These are phyloP conservation scores for Pipistrellus pipistrellus DNA, from an alignment of 2,797 vertebrate species.

Conservation along the genomic window DNA sequence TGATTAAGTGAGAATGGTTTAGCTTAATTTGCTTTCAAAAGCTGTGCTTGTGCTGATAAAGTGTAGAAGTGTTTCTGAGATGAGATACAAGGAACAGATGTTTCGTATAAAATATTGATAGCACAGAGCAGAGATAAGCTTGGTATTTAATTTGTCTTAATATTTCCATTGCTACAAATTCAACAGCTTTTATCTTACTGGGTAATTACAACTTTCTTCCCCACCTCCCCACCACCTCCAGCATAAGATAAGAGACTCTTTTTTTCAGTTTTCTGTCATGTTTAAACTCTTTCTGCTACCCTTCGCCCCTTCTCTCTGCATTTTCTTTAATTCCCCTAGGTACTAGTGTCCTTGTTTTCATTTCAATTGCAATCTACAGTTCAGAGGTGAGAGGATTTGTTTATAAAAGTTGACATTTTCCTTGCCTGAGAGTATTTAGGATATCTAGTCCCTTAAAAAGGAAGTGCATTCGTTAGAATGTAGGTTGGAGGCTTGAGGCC, in stretches of 20 bases:
- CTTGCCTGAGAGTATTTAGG: background rate
- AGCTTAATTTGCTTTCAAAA: slow-evolving; percentile 87
- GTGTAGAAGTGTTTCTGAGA: slow-evolving; percentile 85
- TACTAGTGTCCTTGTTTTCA: slow-evolving; percentile 65
- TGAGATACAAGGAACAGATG: slow-evolving; percentile 87
- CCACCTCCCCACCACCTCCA: background rate
- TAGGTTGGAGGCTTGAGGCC: background rate
- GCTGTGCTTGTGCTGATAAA: slow-evolving; percentile 85
- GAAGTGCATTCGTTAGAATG: background rate
- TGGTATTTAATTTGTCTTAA: slow-evolving; percentile 87
- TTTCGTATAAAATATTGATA: slow-evolving; percentile 87
- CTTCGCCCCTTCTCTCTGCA: background rate
- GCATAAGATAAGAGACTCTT: slow-evolving; percentile 76
- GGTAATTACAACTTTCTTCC: slow-evolving; percentile 79
- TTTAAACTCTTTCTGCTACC: slow-evolving; percentile 75
- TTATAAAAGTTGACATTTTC: slow-evolving; percentile 48
- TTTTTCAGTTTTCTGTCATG: slow-evolving; percentile 74
- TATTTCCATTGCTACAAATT: slow-evolving; percentile 86
- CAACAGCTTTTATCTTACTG: slow-evolving; percentile 86
- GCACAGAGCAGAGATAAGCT: slow-evolving; percentile 84
- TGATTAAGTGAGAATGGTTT: slow-evolving; percentile 86
- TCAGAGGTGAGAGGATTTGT: slow-evolving; percentile 27
- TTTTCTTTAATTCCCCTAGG: slow-evolving; percentile 12
- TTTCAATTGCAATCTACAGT: slow-evolving; percentile 57
- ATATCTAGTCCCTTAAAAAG: background rate